phyloP scores from a whole-genome alignment of 2,888 invertebrate species.

The Cerceris ruficornis region DNA sequence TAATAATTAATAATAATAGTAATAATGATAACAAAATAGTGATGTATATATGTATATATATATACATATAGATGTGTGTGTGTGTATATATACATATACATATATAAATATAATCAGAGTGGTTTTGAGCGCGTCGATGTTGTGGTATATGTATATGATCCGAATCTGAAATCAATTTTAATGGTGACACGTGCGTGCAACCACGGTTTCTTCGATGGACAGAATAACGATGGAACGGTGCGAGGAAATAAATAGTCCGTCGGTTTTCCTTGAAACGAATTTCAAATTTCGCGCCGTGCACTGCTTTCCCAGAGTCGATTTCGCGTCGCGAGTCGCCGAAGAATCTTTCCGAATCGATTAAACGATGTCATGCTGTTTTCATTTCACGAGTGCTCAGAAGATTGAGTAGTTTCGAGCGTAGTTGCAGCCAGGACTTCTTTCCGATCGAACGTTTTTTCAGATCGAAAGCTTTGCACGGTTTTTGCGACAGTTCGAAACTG shows the following conservation, averaged over 20 bases:
- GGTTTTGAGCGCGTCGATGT: constrained; percentile 31
- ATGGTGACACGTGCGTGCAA: constrained; percentile 25
- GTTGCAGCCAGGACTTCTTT: no score
- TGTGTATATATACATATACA: constrained; percentile 35
- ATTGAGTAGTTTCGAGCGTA: no score
- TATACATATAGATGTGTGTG: constrained; percentile 38
- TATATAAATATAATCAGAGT: constrained; percentile 35
- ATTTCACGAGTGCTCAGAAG: no score
- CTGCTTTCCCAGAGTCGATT: no score
- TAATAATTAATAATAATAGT: background rate
- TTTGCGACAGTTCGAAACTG: no score
- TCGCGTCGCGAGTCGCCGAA: no score
- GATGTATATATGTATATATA: constrained; percentile 6
- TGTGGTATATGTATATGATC: constrained; percentile 5
- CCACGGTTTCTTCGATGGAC: background rate
- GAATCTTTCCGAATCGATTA: no score
- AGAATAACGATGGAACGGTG: constrained; percentile 7
- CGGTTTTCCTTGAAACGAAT: constrained; percentile 1
- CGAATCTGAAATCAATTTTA: constrained; percentile 42
- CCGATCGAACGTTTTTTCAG: no score
- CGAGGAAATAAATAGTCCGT: constrained; percentile 7
- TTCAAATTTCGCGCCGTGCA: background rate
- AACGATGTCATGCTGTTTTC: no score
- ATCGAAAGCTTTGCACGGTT: no score
- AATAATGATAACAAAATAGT: constrained; percentile 8